phyloP scores from a whole-genome alignment of 2,888 invertebrate species.

The Allygus modestus region DNA sequence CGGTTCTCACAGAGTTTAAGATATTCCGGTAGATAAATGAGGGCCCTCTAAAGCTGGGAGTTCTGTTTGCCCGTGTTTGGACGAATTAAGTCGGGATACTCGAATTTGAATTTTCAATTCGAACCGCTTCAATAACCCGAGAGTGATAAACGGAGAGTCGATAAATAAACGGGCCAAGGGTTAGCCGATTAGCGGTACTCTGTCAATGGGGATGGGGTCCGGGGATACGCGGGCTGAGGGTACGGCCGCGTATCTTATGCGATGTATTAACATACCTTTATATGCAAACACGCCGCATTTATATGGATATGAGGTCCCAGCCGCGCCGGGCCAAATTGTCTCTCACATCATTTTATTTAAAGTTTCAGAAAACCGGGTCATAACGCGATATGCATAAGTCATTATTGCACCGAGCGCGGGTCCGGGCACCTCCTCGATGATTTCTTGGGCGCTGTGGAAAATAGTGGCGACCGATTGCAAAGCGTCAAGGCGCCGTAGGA shows the following conservation, averaged over 20 bases:
- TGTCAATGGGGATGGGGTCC: not conserved
- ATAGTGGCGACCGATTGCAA: too few species aligned
- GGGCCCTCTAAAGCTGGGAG: conserved; percentile 32
- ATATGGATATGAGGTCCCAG: conserved; percentile 53
- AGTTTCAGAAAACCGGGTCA: conserved; percentile 48
- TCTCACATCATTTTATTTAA: conserved; percentile 54
- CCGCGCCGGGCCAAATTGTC: conserved; percentile 35
- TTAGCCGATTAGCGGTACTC: conserved; percentile 16
- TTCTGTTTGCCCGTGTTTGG: conserved; percentile 47
- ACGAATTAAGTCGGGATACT: conserved; percentile 20
- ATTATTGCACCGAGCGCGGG: not conserved
- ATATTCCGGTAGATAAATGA: not conserved
- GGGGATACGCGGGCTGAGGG: not conserved
- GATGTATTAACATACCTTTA: conserved; percentile 53
- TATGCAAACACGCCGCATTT: conserved; percentile 55
- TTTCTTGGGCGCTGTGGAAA: not conserved
- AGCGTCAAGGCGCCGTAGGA: too few species aligned
- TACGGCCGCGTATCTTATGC: conserved; percentile 26
- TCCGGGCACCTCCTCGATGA: not conserved
- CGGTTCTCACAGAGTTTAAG: conserved; percentile 37
- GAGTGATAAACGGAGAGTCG: conserved; percentile 26
- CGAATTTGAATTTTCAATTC: conserved; percentile 51
- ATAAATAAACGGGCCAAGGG: conserved; percentile 39
- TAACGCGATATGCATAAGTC: conserved; percentile 46
- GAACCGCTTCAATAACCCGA: conserved; percentile 30